Base-by-base conservation (phyloP, 1,140 invertebrate genomes). In the Temnothorax curvispinosus region DNA sequence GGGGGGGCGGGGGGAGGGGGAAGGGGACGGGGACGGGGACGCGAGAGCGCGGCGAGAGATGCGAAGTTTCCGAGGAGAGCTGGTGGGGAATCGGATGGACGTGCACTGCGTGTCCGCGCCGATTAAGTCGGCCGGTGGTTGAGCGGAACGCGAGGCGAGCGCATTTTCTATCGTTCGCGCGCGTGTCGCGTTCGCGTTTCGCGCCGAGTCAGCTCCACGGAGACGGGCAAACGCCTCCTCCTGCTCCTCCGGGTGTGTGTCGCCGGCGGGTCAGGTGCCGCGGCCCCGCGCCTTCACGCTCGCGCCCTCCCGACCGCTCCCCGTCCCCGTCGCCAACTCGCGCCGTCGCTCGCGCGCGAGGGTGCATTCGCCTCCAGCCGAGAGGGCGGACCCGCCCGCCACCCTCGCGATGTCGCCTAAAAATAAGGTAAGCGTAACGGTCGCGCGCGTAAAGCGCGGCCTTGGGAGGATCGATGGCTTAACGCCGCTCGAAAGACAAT, bases 101-200 rank as follows among this genome's bases (percentile, higher is more conserved):
- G 38, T 56, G 35, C 35, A 77, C n/a, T 41, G 13, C 75, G 58
- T 76, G 78, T 88, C 85, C 80, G 52, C 41, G 72, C 32, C 88
- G 90, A 92, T 92, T 84, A 92, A 92, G 87, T 92, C 88, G 85
- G 56, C 77, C 88, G 90, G 80, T 91, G 90, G 81, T 87, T 87
- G 88, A 85, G 90, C 78, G 80, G 84, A 80, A 69, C 72, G 41
- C 56, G 75, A 77, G 56, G 21, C 47, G 81, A 47, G 87, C 91
- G 91, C 91, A 87, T 92, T 92, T 92, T 88, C 86, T 89, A 91
- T 90, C 78, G 87, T 67, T 88, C 78, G 75, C 88, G 80, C 77
- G 78, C 88, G 87, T 88, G 89, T 88, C 84, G 86, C 62, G 85
- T 75, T 82, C 65, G 54, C 62, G 65, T 74, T 64, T 72, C 87